Evolutionary conservation across 2,888 invertebrate genomes (phyloP).

Genomic region (Netelia virgata): DNA sequence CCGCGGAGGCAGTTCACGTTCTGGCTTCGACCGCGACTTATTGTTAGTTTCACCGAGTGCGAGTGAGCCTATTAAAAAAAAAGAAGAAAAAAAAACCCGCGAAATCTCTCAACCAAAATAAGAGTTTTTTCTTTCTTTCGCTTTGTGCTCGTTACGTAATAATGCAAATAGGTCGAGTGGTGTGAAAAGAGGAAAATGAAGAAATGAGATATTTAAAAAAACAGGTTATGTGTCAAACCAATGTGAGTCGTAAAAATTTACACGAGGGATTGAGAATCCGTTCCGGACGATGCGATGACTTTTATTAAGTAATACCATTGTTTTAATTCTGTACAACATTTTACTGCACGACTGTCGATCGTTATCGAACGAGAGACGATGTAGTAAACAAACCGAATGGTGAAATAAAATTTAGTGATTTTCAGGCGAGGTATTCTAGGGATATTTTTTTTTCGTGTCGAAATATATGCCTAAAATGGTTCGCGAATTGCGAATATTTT

Average conservation of each 20-base stretch:
- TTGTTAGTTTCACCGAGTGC: not conserved
- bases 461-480: slow-evolving; percentile 14
- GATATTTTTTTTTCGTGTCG: not conserved
- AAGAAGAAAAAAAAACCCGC: slow-evolving; percentile 1
- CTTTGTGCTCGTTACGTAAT: not conserved
- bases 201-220: not conserved
- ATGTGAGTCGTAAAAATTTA: slow-evolving; percentile 17
- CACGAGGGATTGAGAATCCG: not conserved
- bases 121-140: not conserved
- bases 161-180: not conserved
- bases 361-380: not conserved
- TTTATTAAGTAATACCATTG: not conserved
- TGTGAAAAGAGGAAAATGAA: not conserved
- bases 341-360: too few species aligned
- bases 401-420: not conserved
- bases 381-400: not conserved
- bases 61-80: not conserved
- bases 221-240: not conserved
- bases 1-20: slow-evolving; percentile 71
- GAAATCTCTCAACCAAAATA: not conserved
- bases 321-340: not conserved
- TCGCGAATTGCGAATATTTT: not conserved
- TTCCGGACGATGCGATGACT: slow-evolving; percentile 7
- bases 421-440: not conserved
- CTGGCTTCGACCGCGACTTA: slow-evolving; percentile 71